Base-by-base conservation (phyloP, 2,113 vertebrate species). In the Piprites chloris region DNA sequence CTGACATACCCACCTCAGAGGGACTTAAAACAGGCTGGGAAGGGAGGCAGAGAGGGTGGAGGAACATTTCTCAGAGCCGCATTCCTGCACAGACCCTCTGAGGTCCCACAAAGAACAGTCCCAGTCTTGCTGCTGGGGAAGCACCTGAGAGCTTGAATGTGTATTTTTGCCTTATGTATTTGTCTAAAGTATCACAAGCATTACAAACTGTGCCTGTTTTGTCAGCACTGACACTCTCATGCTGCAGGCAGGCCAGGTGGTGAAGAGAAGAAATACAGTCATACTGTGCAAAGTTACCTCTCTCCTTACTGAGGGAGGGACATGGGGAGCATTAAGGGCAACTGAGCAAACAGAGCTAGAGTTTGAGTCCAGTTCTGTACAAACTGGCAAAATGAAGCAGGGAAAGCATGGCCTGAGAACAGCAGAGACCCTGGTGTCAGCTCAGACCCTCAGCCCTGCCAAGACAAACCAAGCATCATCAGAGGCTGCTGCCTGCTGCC, bases 11-110 rank as follows among this genome's bases (percentile, higher is more conserved):
- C 68, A 81, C 56, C 85, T 78, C 67, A 18, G 22, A 76, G 67
- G 74, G 75, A 74, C 66, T 50, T 22, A 10, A 30, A 37, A 72
- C 39, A 46, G 62, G 18, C 39, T 46, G 8, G 16, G 55, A 33
- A 72, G 58, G 17, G 7, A 75, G 74, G 39, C 46, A 30, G 14
- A 27, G 7, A 19, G 16, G 22, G 32, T 1, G 5, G 39, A 55
- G 63, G 16, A 84, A 9, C 82, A 17, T 0, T 1, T 1, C 14
- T 30, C 52, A 6, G 35, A 39, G 30, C 37, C 8, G 0, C 0
- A 2, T 0, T 44, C 53, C 61, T 85, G 62, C 63, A 30, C 11
- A 4, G 7, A 13, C 33, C 33, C 52, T 39, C 16, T 1, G 6
- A 16, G 21, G 16, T 14, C 28, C 30, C 9, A 18, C 28, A 49